Evolutionary conservation across 2,797 vertebrate species (phyloP).

Genomic region (Tragelaphus eurycerus): DNA sequence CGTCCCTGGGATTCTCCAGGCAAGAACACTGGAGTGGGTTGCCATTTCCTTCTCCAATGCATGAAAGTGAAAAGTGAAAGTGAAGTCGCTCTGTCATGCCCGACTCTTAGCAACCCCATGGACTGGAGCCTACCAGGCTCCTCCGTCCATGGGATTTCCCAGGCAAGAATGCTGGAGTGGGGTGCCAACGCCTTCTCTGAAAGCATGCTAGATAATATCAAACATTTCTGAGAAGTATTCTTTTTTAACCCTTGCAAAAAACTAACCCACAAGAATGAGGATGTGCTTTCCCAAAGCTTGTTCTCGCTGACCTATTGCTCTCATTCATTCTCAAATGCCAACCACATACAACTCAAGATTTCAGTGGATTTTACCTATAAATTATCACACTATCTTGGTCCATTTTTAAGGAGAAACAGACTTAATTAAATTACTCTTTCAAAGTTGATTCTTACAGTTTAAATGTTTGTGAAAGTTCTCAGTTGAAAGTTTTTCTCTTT

Average conservation of each 20-base stretch:
- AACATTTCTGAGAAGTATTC: not conserved
- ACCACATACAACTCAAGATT: not conserved
- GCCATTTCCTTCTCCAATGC: too few relatives aligned
- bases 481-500: not conserved
- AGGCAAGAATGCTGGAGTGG: too few relatives aligned
- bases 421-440: not conserved
- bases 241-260: not conserved
- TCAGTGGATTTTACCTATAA: not conserved
- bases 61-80: too few relatives aligned
- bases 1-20: too few relatives aligned
- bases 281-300: not conserved
- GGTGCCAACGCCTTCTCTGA: too few relatives aligned
- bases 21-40: too few relatives aligned
- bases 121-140: too few relatives aligned
- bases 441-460: not conserved
- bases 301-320: not conserved
- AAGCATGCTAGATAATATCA: not conserved
- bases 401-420: slow-evolving; percentile 17
- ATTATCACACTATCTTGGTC: not conserved
- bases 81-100: too few relatives aligned
- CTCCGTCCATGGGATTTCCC: too few relatives aligned
- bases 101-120: too few relatives aligned
- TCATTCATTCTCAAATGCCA: not conserved
- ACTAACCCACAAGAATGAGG: not conserved
- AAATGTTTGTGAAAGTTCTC: not conserved